phyloP scores from a whole-genome alignment of 2,888 invertebrate genomes.

The Ferrisia virgata region DNA sequence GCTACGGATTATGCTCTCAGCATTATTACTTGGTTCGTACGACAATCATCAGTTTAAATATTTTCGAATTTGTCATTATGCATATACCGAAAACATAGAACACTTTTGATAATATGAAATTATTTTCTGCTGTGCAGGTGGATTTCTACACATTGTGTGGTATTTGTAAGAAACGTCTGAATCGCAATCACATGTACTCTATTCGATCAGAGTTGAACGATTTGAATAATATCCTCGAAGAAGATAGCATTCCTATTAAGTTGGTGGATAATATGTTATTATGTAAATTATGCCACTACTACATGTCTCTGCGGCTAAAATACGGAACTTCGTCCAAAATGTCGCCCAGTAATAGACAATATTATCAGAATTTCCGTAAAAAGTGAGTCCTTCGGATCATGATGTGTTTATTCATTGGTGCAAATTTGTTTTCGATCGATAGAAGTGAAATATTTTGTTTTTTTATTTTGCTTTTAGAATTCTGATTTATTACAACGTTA shows the following conservation, averaged over 20 bases:
- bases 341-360: slow-evolving; percentile 56
- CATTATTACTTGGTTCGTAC: slow-evolving; percentile 50
- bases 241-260: slow-evolving; percentile 65
- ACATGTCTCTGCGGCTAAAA: slow-evolving; percentile 68
- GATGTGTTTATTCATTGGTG: background rate
- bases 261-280: slow-evolving; percentile 69
- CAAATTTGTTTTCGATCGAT: background rate
- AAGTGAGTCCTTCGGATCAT: slow-evolving; percentile 55
- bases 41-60: no score
- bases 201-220: slow-evolving; percentile 61
- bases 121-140: slow-evolving; percentile 53
- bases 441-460: background rate
- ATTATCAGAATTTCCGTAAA: slow-evolving; percentile 63
- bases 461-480: slow-evolving; percentile 57
- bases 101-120: background rate
- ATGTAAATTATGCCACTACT: slow-evolving; percentile 78
- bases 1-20: slow-evolving; percentile 49
- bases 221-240: slow-evolving; percentile 53
- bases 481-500: slow-evolving; percentile 71
- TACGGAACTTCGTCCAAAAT: slow-evolving; percentile 53
- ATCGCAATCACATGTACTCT: slow-evolving; percentile 70
- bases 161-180: slow-evolving; percentile 71
- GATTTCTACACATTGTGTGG: slow-evolving; percentile 73
- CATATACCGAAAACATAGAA: background rate
- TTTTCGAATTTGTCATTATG: background rate